Base-by-base conservation (phyloP, 2,888 invertebrate genomes). In the Sepioteuthis lessoniana region DNA sequence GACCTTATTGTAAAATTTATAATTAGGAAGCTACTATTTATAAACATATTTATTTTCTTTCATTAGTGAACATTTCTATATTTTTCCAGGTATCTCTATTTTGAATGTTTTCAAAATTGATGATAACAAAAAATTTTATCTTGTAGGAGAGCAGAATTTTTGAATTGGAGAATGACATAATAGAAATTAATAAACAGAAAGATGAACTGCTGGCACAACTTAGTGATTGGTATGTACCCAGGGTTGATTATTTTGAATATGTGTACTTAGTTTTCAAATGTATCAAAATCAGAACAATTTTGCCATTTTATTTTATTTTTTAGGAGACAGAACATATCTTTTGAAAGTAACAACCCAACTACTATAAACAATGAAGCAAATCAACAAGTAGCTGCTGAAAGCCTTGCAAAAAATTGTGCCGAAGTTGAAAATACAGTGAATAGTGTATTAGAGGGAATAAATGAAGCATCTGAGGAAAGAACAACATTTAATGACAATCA, bases 131-230 rank as follows among this genome's bases (percentile, higher is more conserved):
- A 92, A 46, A 47, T n/a, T 94, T 93, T 93, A 94, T 93, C 94
- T 94, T 94, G 19, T 95, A 96, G 96, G 96, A 95, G 94, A 93
- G 94, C 76, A 95, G 95, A 94, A 95, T 96, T 60, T 93, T 93
- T 47, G 95, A 95, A 42, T 94, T 96, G 90, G 96, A 96, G 94
- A 95, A 96, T n/a, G 95, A 96, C 90, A 91, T 96, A 38, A 95
- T 95, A 50, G 95, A 94, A 91, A 60, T 93, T 31, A 93, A 60
- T 55, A 93, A 93, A 93, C 55, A 93, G 60, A 93, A 93, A 25
- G 93, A 93, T 50, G 93, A 93, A 50, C 21, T 93, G 16, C 60
- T 38, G 31, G 31, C 28, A 31, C 93, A 93, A 37, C 35, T 93
- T 13, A 93, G 60, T 55, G 60, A 93, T 38, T 37, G 93, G 93